Evolutionary conservation across 1,140 invertebrate species (phyloP), one percentile per base, ranked within the genome.

Genomic region (Polypedilum vanderplanki): DNA sequence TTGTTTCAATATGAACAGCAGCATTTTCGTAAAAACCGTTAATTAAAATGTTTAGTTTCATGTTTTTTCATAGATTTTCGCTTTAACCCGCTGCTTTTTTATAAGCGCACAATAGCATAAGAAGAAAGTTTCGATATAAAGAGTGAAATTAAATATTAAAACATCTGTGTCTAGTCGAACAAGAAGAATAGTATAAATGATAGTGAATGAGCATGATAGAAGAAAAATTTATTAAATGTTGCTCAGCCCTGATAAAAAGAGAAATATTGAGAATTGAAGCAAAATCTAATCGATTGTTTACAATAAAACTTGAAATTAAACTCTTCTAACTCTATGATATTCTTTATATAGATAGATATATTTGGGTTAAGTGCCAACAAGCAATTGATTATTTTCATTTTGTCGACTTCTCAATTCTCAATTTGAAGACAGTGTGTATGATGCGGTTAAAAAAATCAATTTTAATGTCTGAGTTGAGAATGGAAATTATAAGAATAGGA

Each of bases 331-430:
- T 70, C 17, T 9, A 20, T 70, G 65, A 70, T 70, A 20, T 17
- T 22, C 20, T 33, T 33, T 33, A 33, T 33, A 33, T 33, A 33
- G 24, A 33, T 33, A 33, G 5, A n/a, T n/a, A n/a, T n/a, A 70
- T 70, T 70, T 70, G 65, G 65, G 65, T 70, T 70, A 70, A 70
- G 65, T 70, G 65, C 65, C 65, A 70, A 22, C 17, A 70, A 70
- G 65, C 17, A 70, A 70, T 70, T 70, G 65, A 70, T 70, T 33
- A 33, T 33, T 70, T 70, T 70, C 17, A 18, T 70, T 70, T 70
- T 70, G 65, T 18, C 18, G 17, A 10, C 65, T 70, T 70, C 17
- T 18, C 65, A 8, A 18, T 70, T 70, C 9, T 22, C 17, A 20
- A 20, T 67, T 67, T 33, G 24, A 33, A 33, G 24, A 33, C 24